Percentiles rank a stretch among this genome's conserved stretches.
These are phyloP conservation scores for Epizoanthus scotinus DNA, from an alignment of 92 coral and sea anemone species.

Conservation along the genomic window DNA sequence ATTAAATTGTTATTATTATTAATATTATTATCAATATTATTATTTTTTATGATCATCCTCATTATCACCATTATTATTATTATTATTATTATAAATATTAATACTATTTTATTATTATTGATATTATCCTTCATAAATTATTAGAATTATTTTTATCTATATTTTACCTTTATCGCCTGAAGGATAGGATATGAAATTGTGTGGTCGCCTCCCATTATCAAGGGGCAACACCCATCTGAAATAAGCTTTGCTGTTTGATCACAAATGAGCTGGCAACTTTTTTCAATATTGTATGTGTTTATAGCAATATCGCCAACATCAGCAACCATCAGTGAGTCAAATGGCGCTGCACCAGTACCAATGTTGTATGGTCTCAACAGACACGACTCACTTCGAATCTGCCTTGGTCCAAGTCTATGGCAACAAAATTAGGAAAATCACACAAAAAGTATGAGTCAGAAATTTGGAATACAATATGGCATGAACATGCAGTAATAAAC, in stretches of 20 bases:
- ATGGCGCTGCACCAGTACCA: constrained; percentile 89
- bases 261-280: constrained; percentile 61
- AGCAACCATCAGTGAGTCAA: constrained; percentile 86
- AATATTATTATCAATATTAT: too few relatives aligned
- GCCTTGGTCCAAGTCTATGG: constrained; percentile 85
- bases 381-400: constrained; percentile 84
- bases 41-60: too few relatives aligned
- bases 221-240: constrained; percentile 74
- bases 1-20: too few relatives aligned
- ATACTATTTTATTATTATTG: background rate
- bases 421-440: too few relatives aligned
- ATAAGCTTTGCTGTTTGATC: constrained; percentile 59
- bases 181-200: constrained; percentile 83
- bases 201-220: constrained; percentile 88
- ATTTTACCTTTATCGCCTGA: constrained; percentile 80
- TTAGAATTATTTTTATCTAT: background rate
- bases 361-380: constrained; percentile 82
- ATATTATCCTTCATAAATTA: background rate
- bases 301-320: constrained; percentile 95
- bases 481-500: too few relatives aligned
- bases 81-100: too few relatives aligned
- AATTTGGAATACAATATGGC: too few relatives aligned
- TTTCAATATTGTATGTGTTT: constrained; percentile 69
- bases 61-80: too few relatives aligned
- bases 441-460: too few relatives aligned